These are phyloP conservation scores for Lacanobia wlatinum DNA, from an alignment of 2,888 invertebrate species.

Conservation along the genomic window DNA sequence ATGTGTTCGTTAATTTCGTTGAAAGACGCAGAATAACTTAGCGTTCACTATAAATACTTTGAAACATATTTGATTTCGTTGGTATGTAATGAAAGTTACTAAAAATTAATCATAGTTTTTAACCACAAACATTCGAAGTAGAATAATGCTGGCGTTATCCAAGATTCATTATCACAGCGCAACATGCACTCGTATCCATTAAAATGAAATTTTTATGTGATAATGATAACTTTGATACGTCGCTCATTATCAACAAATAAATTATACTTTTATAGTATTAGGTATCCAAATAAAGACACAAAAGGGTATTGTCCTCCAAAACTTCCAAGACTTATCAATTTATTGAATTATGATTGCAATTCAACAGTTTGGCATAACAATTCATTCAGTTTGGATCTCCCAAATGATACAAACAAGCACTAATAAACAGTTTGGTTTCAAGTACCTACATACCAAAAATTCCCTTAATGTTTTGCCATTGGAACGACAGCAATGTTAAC, in stretches of 20 bases:
- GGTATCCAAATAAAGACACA: slow-evolving; percentile 35
- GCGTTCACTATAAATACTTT: slow-evolving; percentile 18
- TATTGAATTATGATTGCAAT: slow-evolving; percentile 29
- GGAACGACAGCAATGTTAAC: slow-evolving; percentile 65
- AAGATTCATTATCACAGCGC: slow-evolving; percentile 10
- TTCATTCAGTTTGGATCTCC: slow-evolving; percentile 22
- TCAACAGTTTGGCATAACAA: slow-evolving; percentile 28
- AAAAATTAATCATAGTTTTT: not conserved
- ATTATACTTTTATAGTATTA: slow-evolving; percentile 34
- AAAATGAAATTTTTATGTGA: slow-evolving; percentile 41
- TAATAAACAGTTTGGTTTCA: slow-evolving; percentile 27
- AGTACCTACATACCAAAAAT: slow-evolving; percentile 37
- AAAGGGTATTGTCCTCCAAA: slow-evolving; percentile 46
- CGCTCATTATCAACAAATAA: slow-evolving; percentile 38
- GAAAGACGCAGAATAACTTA: slow-evolving; percentile 6
- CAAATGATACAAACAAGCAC: slow-evolving; percentile 27
- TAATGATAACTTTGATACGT: slow-evolving; percentile 32
- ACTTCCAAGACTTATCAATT: slow-evolving; percentile 4
- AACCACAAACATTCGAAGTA: not conserved
- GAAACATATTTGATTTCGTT: slow-evolving; percentile 28
- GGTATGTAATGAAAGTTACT: slow-evolving; percentile 3
- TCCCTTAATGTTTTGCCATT: slow-evolving; percentile 38
- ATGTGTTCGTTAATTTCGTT: slow-evolving; percentile 6
- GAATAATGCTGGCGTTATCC: not conserved
- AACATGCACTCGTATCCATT: slow-evolving; percentile 13